Evolutionary conservation across 1,140 invertebrate genomes (phyloP).

Genomic region (Pemphigus obesinymphae): DNA sequence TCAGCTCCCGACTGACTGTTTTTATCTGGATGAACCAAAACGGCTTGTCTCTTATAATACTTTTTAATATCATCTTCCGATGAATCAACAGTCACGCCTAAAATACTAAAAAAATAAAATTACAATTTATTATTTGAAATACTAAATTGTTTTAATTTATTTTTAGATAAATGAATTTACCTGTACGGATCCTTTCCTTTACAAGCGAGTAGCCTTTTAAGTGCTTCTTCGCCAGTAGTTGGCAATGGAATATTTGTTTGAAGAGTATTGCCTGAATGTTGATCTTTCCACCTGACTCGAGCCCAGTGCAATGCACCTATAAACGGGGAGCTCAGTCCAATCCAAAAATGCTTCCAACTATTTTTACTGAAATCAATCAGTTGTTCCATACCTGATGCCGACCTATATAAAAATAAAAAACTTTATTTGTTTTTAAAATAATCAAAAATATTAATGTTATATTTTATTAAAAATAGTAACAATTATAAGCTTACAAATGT

Average conservation of each 20-base stretch:
- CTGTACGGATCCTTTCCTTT: conserved; percentile 93
- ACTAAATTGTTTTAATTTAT: neutral
- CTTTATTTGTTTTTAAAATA: neutral
- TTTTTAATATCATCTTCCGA: conserved; percentile 90
- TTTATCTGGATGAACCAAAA: conserved; percentile 92
- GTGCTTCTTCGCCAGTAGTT: conserved; percentile 86
- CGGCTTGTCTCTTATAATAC: conserved; percentile 84
- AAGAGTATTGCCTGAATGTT: conserved; percentile 49
- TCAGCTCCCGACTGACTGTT: conserved; percentile 90
- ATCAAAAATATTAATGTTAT: too few species aligned
- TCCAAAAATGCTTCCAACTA: conserved; percentile 22
- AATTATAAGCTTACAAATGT: conserved; percentile 66
- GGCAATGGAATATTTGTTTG: conserved; percentile 78
- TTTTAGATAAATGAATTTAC: conserved; percentile 50
- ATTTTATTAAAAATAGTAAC: neutral
- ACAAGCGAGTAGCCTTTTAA: conserved; percentile 84
- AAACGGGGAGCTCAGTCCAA: conserved; percentile 22
- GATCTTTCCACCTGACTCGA: conserved; percentile 31
- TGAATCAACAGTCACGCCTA: conserved; percentile 78
- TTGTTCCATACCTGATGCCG: conserved; percentile 10
- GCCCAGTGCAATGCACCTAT: conserved; percentile 16
- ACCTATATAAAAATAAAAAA: neutral
- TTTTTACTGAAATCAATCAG: neutral
- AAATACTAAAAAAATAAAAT: conserved; percentile 64
- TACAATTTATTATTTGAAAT: neutral